Conservation (phyloP, 2,113 vertebrate genomes). For the Cyanocitta stelleri region DNA sequence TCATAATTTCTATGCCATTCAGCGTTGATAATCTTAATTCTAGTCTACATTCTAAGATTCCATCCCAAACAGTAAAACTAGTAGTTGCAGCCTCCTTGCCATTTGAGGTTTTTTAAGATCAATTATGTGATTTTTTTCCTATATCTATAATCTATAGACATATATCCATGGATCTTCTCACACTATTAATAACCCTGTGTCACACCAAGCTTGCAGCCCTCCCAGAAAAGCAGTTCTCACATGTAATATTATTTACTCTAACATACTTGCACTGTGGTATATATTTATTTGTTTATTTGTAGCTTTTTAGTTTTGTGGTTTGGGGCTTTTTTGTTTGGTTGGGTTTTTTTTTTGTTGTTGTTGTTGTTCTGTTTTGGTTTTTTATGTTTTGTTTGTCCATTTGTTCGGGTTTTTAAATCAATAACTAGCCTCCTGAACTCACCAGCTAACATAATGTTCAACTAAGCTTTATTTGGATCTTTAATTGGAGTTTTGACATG, state of each 20-base stretch:
- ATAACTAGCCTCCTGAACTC: background rate
- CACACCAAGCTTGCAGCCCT: background rate
- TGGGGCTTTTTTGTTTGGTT: background rate
- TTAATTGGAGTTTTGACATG: background rate
- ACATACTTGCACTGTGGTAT: rapidly evolving
- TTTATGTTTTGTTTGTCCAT: background rate
- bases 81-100: background rate
- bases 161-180: background rate
- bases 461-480: background rate
- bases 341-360: too few species aligned
- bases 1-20: background rate
- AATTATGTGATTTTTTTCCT: background rate
- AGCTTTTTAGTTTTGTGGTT: background rate
- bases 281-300: background rate
- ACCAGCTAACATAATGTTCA: rapidly evolving
- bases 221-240: background rate
- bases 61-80: background rate
- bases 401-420: background rate
- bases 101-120: background rate
- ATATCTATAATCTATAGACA: too few species aligned
- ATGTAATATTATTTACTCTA: background rate
- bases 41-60: background rate
- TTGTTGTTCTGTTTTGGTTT: too few species aligned
- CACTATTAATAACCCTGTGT: background rate
- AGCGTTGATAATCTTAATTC: background rate